Base-by-base conservation (phyloP, 1,140 invertebrate species). In the Drosophila obscura region DNA sequence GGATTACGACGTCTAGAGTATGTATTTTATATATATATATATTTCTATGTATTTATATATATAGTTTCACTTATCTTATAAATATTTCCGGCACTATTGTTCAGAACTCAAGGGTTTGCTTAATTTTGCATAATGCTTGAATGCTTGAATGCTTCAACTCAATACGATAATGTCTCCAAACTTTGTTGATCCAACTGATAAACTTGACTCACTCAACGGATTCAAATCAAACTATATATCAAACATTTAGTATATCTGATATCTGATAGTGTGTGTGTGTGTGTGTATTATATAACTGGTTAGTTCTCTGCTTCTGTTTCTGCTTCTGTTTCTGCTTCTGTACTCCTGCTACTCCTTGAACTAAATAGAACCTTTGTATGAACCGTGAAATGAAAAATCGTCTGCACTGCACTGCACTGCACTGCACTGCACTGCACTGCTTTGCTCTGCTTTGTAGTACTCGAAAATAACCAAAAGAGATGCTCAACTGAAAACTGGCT, bases 1-100 rank as follows among this genome's bases (percentile, higher is more conserved):
- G 59, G 56, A 73, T 83, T 83, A 83, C 73, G 67, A 84, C 62
- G 72, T 85, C 60, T 85, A 83, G 60, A 73, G 51, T 77, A 78
- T 79, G 73, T 72, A 68, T 62, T 89, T 76, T 77, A 74, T 72
- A 39, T 35, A 35, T 35, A 35, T 72, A 53, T 73, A 76, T 73
- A 64, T 77, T 57, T 67, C 72, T 77, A 68, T 77, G 71, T 72
- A 60, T 85, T 63, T 87, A 26, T 79, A 73, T 90, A 63, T 89
- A 69, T 80, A 68, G 73, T 73, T 59, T 68, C 68, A 73, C 76
- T 80, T 78, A 80, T 76, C 63, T 76, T 50, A 60, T 73, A 60
- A 87, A 90, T 91, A 73, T 90, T 84, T 72, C 78, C 89, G 80
- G 82, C 82, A 90, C 82, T 91, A 82, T 90, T 90, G 77, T 90